Percentiles rank a stretch among this genome's conserved stretches.
These are phyloP conservation scores for Zoanthus sociatus DNA, from an alignment of 92 coral and sea anemone species.

Conservation along the genomic window DNA sequence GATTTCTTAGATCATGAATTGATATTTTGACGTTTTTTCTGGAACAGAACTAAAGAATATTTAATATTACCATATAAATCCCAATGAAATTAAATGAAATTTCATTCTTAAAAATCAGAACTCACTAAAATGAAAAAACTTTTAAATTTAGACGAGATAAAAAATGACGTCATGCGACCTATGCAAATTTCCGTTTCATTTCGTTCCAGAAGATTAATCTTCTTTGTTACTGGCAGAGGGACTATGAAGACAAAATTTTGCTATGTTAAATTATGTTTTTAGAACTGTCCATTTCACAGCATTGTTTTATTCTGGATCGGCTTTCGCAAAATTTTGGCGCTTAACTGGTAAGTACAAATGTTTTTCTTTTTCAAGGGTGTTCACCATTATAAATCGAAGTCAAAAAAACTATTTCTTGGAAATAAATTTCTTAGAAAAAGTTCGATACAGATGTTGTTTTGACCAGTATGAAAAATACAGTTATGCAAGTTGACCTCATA, in stretches of 20 bases:
- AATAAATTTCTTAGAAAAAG: neutral
- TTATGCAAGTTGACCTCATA: no score
- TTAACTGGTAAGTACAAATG: neutral
- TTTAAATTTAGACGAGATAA: neutral
- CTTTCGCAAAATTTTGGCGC: neutral
- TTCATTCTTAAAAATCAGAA: neutral
- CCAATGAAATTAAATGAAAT: neutral
- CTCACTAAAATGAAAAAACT: neutral
- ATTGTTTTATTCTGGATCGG: neutral
- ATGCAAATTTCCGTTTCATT: neutral
- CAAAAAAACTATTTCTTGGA: neutral
- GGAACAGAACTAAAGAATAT: no score
- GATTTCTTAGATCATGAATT: neutral
- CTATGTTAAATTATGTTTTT: neutral
- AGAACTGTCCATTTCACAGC: neutral
- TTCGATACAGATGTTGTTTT: neutral
- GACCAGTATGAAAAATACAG: neutral
- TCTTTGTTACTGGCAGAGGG: neutral
- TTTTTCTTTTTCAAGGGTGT: neutral
- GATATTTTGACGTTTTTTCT: no score
- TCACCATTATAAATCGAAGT: neutral
- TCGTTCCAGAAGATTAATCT: neutral
- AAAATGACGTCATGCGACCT: neutral
- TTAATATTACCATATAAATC: no score
- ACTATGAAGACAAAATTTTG: neutral